Evolutionary conservation across 37 sponge, comb jelly and placozoan genomes (phyloP).

Genomic region (Axinella damicornis): DNA sequence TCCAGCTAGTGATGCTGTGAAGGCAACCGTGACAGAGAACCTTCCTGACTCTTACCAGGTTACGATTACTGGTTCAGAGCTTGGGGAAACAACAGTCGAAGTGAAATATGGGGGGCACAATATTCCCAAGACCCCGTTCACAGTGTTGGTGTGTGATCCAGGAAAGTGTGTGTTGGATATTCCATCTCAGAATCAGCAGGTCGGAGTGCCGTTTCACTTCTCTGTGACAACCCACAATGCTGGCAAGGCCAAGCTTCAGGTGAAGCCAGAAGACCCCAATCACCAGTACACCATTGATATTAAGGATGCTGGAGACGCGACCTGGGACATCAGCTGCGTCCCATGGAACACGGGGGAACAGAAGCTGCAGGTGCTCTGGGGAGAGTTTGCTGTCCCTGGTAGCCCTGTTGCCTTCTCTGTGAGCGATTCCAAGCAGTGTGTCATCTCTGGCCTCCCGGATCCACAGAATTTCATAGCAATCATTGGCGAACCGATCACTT

Average conservation of each 20-base stretch:
- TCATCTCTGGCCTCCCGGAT: slow-evolving; percentile 65
- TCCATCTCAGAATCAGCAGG: not conserved
- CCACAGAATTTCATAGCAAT: slow-evolving; percentile 50
- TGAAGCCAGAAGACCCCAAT: slow-evolving; percentile 27
- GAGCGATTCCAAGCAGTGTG: slow-evolving; percentile 50
- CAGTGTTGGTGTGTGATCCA: slow-evolving; percentile 77
- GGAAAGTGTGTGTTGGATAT: slow-evolving; percentile 44
- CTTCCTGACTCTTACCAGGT: not conserved
- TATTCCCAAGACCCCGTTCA: slow-evolving; percentile 56
- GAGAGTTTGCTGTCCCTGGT: slow-evolving; percentile 31
- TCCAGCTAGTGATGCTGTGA: not conserved
- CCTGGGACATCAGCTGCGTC: slow-evolving; percentile 15
- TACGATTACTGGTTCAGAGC: slow-evolving; percentile 19
- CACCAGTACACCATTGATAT: slow-evolving; percentile 36
- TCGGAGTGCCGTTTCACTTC: slow-evolving; percentile 45
- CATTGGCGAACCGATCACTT: slow-evolving; percentile 72
- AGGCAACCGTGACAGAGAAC: not conserved
- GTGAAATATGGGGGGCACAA: slow-evolving; percentile 48
- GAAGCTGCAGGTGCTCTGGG: slow-evolving; percentile 43
- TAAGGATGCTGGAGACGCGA: not conserved
- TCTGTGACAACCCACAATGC: slow-evolving; percentile 31
- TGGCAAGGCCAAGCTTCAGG: slow-evolving; percentile 38
- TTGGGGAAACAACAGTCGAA: slow-evolving; percentile 50
- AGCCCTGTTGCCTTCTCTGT: slow-evolving; percentile 78
- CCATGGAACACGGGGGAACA: slow-evolving; percentile 51